Conservation (phyloP, 2,797 vertebrate species). For the Champsocephalus esox region DNA sequence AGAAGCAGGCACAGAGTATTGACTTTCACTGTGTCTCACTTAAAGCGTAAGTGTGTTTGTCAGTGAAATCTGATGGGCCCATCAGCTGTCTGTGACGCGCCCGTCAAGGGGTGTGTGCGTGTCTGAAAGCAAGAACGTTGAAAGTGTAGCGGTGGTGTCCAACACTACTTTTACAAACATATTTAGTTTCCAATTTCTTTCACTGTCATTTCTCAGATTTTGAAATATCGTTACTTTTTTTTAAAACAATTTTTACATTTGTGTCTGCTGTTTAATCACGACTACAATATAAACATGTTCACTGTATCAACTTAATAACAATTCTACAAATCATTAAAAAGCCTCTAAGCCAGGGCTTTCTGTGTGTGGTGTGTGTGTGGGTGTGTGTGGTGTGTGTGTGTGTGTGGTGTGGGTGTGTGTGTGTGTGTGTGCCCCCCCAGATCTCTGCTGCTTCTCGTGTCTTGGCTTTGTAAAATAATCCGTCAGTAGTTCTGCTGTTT, state of each 20-base stretch:
- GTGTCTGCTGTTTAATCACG: not conserved
- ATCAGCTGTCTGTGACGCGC: slow-evolving; percentile 90
- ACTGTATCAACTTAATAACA: not conserved
- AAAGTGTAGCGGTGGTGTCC: slow-evolving; percentile 21
- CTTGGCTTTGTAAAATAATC: slow-evolving; percentile 62
- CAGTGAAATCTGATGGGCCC: slow-evolving; percentile 90
- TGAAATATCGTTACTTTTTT: not conserved
- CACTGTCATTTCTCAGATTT: not conserved
- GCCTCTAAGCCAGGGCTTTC: not conserved
- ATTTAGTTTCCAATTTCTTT: not conserved
- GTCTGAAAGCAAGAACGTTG: slow-evolving; percentile 35
- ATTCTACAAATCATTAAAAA: slow-evolving; percentile 29
- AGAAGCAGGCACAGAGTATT: slow-evolving; percentile 83
- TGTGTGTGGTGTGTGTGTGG: slow-evolving; percentile 9
- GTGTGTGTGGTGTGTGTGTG: slow-evolving; percentile 11
- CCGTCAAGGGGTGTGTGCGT: slow-evolving; percentile 65
- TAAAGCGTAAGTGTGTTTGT: slow-evolving; percentile 91
- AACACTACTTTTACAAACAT: not conserved
- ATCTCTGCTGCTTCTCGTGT: slow-evolving; percentile 18
- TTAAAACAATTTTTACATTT: slow-evolving; percentile 7
- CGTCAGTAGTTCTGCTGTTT: slow-evolving; percentile 59
- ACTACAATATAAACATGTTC: not conserved
- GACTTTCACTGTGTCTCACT: slow-evolving; percentile 93
- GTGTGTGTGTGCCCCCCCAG: slow-evolving; percentile 9
- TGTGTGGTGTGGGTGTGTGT: slow-evolving; percentile 5